Evolutionary conservation across 2,888 invertebrate genomes (phyloP).

Genomic region (Sussaba pulchella): DNA sequence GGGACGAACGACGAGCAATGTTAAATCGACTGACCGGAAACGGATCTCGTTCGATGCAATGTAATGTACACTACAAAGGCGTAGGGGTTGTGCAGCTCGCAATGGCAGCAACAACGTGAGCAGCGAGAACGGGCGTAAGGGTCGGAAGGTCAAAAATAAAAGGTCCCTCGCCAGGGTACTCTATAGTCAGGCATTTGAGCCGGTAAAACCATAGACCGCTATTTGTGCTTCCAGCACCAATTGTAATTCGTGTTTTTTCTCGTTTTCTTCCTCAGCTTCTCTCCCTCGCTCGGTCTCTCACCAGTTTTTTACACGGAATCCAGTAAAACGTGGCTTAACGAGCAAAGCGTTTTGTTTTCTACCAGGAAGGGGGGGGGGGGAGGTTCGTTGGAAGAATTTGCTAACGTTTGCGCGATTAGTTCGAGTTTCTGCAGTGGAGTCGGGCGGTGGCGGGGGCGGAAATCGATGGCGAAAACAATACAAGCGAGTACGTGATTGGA

Average conservation of each 20-base stretch:
- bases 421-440: conserved; percentile 39
- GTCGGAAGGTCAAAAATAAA: conserved; percentile 5
- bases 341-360: conserved; percentile 59
- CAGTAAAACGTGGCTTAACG: conserved; percentile 60
- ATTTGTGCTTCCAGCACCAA: conserved; percentile 18
- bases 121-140: background rate
- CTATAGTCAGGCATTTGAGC: background rate
- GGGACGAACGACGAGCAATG: background rate
- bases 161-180: conserved; percentile 35
- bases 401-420: conserved; percentile 59
- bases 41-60: conserved; percentile 46
- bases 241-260: conserved; percentile 35
- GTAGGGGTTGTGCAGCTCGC: conserved; percentile 7
- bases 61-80: conserved; percentile 29
- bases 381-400: too few relatives aligned
- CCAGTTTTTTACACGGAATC: conserved; percentile 22
- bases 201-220: conserved; percentile 17
- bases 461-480: conserved; percentile 50
- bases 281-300: background rate
- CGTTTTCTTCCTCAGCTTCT: conserved; percentile 7
- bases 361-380: background rate
- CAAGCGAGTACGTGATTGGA: conserved; percentile 36
- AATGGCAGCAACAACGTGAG: background rate
- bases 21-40: conserved; percentile 42
- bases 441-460: conserved; percentile 41